These are phyloP conservation scores for Trichonephila clavata DNA, from an alignment of 1,140 invertebrate genomes.

Conservation along the genomic window DNA sequence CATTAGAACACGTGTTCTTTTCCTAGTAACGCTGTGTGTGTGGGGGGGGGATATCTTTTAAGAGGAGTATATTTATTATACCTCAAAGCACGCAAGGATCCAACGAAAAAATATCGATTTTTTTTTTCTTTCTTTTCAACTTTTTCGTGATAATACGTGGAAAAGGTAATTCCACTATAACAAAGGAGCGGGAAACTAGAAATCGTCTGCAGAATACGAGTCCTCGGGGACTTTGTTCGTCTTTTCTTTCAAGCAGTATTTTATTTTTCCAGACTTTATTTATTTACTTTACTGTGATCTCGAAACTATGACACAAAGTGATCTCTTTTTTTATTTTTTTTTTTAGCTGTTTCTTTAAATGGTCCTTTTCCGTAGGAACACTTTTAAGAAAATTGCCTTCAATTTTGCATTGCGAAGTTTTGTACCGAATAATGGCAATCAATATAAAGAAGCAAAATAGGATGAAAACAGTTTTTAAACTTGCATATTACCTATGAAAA, in stretches of 20 bases:
- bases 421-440: neutral
- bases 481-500: neutral
- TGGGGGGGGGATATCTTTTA: neutral
- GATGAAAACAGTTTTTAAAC: neutral
- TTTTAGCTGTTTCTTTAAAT: neutral
- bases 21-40: neutral
- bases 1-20: constrained; percentile 9
- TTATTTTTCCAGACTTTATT: constrained; percentile 4
- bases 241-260: constrained; percentile 13
- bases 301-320: neutral
- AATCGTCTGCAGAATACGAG: neutral
- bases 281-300: constrained; percentile 1
- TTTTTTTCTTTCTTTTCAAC: neutral
- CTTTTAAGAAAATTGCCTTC: constrained; percentile 35
- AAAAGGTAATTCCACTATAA: neutral
- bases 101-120: neutral
- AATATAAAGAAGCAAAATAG: neutral
- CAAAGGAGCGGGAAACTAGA: neutral
- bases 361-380: neutral
- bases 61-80: constrained; percentile 29
- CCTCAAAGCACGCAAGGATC: neutral
- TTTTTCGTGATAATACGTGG: neutral
- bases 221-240: neutral
- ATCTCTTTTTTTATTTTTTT: neutral
- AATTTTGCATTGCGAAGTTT: constrained; percentile 1